Evolutionary conservation across 2,797 vertebrate species (phyloP), one percentile per base, ranked within the genome.

Genomic region (Morelia viridis): DNA sequence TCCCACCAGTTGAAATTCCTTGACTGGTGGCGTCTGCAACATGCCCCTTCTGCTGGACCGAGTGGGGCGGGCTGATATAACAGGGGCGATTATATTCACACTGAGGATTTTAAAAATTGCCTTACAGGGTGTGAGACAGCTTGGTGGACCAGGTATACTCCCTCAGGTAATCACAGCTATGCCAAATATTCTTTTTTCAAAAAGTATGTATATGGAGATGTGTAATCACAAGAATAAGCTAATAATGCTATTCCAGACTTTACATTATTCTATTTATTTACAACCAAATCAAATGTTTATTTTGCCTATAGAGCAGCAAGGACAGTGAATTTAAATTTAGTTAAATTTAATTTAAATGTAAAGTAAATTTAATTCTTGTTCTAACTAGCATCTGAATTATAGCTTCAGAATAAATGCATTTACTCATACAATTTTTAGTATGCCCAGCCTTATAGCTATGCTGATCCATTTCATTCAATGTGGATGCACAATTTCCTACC

Each of bases 41-140:
- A 2, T 41, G 35, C 35, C 35, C 35, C 35, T 41, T 41, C 35
- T 41, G 35, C 35, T 41, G 35, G 35, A 41, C 35, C 35, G 2
- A 41, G 35, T 41, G 35, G 35, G 35, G 35, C 2, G 35, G 35
- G 35, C 35, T 41, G 15, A 17, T 56, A 53, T 19, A 85, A 64
- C 35, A 41, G 41, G 7, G 64, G 46, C 26, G 89, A 24, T 4
- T 50, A n/a, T 56, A 41, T 46, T 89, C 46, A 92, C 26, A 41
- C 1, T 58, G 87, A n/a, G 22, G 41, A 31, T 56, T 83, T 88
- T 50, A 31, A 46, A 35, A n/a, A 28, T 91, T 94, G 64, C 88
- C 95, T 96, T 41, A 89, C 35, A 96, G 95, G 96, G 92, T 80
- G 95, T 97, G 94, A 96, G 94, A 84, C 94, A 96, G 90, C 35